Evolutionary conservation across 2,888 invertebrate genomes (phyloP), one percentile per base, ranked within the genome.

Genomic region (Polyommatus icarus): DNA sequence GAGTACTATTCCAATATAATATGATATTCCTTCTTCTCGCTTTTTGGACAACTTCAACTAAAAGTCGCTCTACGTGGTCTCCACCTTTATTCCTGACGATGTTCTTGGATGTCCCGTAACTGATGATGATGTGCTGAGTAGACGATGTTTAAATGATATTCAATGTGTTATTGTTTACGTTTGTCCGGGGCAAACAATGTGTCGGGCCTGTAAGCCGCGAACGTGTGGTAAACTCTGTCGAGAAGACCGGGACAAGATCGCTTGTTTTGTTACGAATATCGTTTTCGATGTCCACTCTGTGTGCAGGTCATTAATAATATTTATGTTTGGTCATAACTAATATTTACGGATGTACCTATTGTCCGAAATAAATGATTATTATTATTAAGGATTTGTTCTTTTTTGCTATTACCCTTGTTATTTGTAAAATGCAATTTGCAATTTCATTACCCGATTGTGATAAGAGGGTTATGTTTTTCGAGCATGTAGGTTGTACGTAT

Each of bases 141-240:
- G 67, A 32, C 67, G 67, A 29, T 32, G 29, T 32, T 67, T 67
- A 67, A 67, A 29, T 67, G 5, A 5, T 67, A 67, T 67, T 67
- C 67, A 67, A 67, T 67, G 67, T 67, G 67, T 67, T 18, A 67
- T 67, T 67, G 67, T 67, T 32, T 32, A 29, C 18, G 67, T 32
- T 67, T 67, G 18, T 67, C 29, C 67, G 15, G 67, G 20, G 6
- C 67, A 67, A 67, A 67, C 67, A 32, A 67, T 67, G 67, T 67
- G 29, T 29, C 67, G 67, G 6, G 6, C 15, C 29, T 32, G 29
- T 67, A 67, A 67, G 67, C 67, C 67, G 29, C 67, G 67, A 67
- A 67, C 67, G 67, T 67, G 67, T 67, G 67, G 67, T 67, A 67
- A 67, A 67, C 29, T 67, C 29, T 29, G 67, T 67, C 67, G 67